These are phyloP conservation scores for Atrina japonica DNA, from an alignment of 2,888 invertebrate genomes.

Conservation along the genomic window DNA sequence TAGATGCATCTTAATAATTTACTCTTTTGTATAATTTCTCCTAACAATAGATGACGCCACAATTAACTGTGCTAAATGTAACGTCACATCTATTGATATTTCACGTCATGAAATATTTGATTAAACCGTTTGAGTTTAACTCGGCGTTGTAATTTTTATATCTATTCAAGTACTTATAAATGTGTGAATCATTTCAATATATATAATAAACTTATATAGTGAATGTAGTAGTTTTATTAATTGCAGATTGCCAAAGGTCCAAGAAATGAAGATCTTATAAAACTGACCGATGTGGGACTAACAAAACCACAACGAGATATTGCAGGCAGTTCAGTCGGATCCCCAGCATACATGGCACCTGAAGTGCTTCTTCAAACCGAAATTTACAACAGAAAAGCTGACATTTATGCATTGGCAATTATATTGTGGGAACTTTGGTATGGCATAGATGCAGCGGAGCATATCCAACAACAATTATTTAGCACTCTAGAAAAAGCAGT, in stretches of 20 bases:
- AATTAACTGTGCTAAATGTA: too few relatives aligned
- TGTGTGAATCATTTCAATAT: too few relatives aligned
- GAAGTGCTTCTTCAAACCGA: slow-evolving; percentile 68
- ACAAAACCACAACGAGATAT: slow-evolving; percentile 68
- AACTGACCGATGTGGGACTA: slow-evolving; percentile 74
- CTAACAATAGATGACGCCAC: too few relatives aligned
- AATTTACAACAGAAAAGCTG: slow-evolving; percentile 59
- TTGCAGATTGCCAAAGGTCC: neutral
- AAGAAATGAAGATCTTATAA: slow-evolving; percentile 41
- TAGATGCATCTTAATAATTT: too few relatives aligned
- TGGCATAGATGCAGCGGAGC: slow-evolving; percentile 61
- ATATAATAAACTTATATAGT: too few relatives aligned
- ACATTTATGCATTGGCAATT: slow-evolving; percentile 60
- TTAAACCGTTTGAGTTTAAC: too few relatives aligned
- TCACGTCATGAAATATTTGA: too few relatives aligned
- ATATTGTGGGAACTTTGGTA: slow-evolving; percentile 72
- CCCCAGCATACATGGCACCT: slow-evolving; percentile 75
- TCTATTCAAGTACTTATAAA: too few relatives aligned
- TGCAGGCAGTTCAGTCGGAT: slow-evolving; percentile 67
- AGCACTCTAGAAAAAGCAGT: slow-evolving; percentile 53
- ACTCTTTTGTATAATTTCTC: too few relatives aligned
- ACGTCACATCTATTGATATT: too few relatives aligned
- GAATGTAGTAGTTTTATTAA: neutral
- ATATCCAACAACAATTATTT: slow-evolving; percentile 52
- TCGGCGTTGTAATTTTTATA: too few relatives aligned